phyloP scores from a whole-genome alignment of 2,888 invertebrate genomes.

The Lepidonotus clava region DNA sequence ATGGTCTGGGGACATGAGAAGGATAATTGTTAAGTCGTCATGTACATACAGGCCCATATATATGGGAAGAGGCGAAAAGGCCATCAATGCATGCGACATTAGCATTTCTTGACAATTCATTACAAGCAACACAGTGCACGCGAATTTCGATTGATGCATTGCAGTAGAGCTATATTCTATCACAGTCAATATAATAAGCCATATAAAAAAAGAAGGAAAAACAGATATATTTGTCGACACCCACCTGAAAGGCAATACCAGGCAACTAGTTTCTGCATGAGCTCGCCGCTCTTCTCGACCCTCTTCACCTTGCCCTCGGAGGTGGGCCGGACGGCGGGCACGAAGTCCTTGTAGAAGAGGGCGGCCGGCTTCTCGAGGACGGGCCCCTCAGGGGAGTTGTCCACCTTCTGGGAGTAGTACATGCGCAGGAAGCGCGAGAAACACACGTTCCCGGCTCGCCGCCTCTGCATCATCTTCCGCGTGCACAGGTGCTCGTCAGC shows the following conservation, averaged over 20 bases:
- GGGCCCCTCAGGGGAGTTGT: background rate
- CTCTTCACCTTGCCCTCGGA: background rate
- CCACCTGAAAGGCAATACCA: constrained; percentile 30
- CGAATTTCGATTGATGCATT: background rate
- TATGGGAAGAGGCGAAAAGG: too few species aligned
- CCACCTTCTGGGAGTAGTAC: background rate
- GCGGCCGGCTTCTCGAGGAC: background rate
- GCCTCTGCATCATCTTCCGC: background rate
- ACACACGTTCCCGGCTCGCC: background rate
- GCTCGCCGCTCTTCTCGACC: background rate
- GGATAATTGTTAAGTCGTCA: too few species aligned
- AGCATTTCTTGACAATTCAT: background rate
- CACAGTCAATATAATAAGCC: too few species aligned
- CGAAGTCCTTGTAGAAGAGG: constrained; percentile 16
- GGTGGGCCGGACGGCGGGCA: background rate
- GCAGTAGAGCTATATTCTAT: too few species aligned
- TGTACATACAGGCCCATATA: too few species aligned
- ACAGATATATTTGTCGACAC: background rate
- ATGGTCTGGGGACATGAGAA: too few species aligned
- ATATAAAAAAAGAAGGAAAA: too few species aligned
- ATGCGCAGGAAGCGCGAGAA: constrained; percentile 15
- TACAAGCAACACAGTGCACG: background rate
- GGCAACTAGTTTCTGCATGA: constrained; percentile 19
- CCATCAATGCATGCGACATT: too few species aligned
- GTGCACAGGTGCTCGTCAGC: background rate